Evolutionary conservation across 2,888 invertebrate species (phyloP).

Genomic region (Torymus texanus): DNA sequence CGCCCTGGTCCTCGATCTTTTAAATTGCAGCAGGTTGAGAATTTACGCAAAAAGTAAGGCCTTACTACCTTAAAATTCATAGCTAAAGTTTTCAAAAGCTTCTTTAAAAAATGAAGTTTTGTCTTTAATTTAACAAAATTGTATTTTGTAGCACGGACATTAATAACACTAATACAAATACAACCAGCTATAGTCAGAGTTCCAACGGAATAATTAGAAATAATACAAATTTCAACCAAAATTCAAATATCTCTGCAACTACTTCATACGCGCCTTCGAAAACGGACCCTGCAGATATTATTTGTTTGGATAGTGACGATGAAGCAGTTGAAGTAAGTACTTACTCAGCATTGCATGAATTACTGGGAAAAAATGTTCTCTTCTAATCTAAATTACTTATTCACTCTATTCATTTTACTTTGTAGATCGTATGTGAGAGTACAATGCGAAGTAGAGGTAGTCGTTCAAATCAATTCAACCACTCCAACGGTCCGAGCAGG

Average conservation of each 20-base stretch:
- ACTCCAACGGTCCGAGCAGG: not conserved
- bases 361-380: not conserved
- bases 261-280: not conserved
- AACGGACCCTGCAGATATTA: constrained; percentile 31
- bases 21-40: constrained; percentile 61
- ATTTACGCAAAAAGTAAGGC: constrained; percentile 43
- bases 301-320: constrained; percentile 56
- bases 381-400: not conserved
- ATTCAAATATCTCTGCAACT: not conserved
- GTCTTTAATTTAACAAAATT: not conserved
- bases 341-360: not conserved
- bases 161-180: constrained; percentile 6
- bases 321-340: constrained; percentile 52
- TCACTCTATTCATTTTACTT: constrained; percentile 3
- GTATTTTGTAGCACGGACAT: constrained; percentile 27
- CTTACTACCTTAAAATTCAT: not conserved
- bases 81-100: no score
- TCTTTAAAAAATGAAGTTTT: constrained; percentile 1
- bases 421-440: constrained; percentile 52
- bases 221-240: not conserved
- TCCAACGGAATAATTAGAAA: constrained; percentile 12
- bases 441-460: constrained; percentile 16
- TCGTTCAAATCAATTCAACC: not conserved
- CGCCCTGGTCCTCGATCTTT: constrained; percentile 68
- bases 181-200: constrained; percentile 3